Percentiles rank a stretch among this genome's conserved stretches.
phyloP scores from a whole-genome alignment of 2,113 vertebrate species.

The Lepus europaeus region DNA sequence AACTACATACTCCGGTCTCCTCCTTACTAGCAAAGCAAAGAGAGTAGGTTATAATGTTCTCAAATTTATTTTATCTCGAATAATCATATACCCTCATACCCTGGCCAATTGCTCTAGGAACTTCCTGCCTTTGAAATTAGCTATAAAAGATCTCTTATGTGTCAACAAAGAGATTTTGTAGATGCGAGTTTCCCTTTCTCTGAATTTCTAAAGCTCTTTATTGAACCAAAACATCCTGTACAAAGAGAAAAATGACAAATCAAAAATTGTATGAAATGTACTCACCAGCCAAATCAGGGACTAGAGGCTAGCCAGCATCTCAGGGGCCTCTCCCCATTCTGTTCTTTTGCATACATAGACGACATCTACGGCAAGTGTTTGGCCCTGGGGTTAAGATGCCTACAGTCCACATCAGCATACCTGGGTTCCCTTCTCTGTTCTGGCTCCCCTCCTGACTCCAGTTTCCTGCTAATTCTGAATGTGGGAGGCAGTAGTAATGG shows the following conservation, averaged over 20 bases:
- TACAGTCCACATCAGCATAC: too few species aligned
- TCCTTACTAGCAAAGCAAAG: conserved; percentile 44
- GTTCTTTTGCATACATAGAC: neutral
- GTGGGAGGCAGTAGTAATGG: too few species aligned
- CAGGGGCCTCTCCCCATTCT: neutral
- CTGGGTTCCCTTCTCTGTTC: too few species aligned
- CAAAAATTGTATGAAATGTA: neutral
- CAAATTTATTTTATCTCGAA: conserved; percentile 1
- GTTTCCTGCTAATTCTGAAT: too few species aligned
- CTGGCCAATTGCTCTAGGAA: neutral
- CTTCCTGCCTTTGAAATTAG: neutral
- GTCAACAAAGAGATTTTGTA: neutral
- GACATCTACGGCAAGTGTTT: neutral
- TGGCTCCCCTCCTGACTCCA: too few species aligned
- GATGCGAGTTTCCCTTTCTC: neutral
- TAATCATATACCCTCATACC: neutral
- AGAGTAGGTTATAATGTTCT: neutral
- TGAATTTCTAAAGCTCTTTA: conserved; percentile 34
- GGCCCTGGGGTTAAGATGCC: too few species aligned
- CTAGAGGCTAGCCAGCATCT: neutral
- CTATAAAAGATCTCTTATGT: conserved; percentile 1
- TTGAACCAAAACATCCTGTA: neutral
- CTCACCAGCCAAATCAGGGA: neutral
- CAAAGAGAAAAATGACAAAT: neutral
- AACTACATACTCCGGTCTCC: neutral